These are phyloP conservation scores for Falcunculus frontatus DNA, from an alignment of 2,113 vertebrate species.

Conservation along the genomic window DNA sequence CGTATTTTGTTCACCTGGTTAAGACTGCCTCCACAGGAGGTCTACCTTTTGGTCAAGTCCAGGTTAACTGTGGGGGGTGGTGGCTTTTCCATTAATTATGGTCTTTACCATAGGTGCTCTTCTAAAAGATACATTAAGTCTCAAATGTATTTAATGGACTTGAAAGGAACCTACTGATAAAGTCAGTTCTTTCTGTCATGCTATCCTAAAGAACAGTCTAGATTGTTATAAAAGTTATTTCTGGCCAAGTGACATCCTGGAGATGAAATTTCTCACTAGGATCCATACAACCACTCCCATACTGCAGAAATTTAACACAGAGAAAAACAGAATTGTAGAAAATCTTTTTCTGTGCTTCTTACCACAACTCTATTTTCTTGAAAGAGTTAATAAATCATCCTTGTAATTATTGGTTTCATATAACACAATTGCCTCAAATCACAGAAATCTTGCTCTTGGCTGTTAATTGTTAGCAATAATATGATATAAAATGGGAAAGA, in stretches of 20 bases:
- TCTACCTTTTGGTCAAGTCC: neutral
- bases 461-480: neutral
- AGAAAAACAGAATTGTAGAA: neutral
- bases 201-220: neutral
- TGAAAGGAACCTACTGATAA: neutral
- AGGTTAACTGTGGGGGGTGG: accelerated
- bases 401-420: neutral
- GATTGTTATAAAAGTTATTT: neutral
- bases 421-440: neutral
- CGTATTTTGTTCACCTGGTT: neutral
- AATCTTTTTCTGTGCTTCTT: neutral
- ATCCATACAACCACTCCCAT: neutral
- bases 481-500: neutral
- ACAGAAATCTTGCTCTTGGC: neutral
- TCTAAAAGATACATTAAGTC: neutral
- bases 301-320: neutral
- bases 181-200: neutral
- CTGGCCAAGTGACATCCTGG: neutral
- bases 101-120: neutral
- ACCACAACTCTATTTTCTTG: neutral
- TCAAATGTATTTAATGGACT: neutral
- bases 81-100: neutral
- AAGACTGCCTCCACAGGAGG: neutral
- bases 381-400: neutral
- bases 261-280: neutral